Percentiles rank a stretch among this genome's conserved stretches.
Conservation (phyloP, 2,888 invertebrate genomes). For the Tribolium freemani region DNA sequence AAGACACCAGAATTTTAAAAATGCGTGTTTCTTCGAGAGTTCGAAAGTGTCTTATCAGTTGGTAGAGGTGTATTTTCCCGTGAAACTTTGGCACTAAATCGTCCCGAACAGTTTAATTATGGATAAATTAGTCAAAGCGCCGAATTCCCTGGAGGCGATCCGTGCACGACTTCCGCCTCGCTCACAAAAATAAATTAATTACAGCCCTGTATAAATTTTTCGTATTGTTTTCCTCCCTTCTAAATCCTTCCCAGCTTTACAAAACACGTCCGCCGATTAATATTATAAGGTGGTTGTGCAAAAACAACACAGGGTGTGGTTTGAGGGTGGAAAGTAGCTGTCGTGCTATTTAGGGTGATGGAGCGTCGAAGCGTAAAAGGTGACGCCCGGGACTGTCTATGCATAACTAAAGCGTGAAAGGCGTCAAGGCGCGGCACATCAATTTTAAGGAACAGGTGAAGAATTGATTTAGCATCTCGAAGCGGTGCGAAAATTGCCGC, state of each 20-base stretch:
- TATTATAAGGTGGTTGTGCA: constrained; percentile 2
- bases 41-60: too few species aligned
- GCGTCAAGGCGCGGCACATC: constrained; percentile 51
- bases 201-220: too few species aligned
- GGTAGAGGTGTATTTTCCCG: too few species aligned
- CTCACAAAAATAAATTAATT: too few species aligned
- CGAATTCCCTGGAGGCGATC: not conserved
- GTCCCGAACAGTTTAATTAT: not conserved
- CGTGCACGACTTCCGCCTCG: too few species aligned
- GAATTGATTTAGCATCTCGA: constrained; percentile 57
- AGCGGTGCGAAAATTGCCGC: constrained; percentile 49
- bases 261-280: constrained; percentile 17
- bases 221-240: too few species aligned
- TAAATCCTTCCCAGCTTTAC: too few species aligned
- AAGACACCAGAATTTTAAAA: too few species aligned
- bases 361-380: constrained; percentile 60
- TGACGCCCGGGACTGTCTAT: constrained; percentile 59
- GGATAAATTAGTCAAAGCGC: not conserved
- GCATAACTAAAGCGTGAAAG: constrained; percentile 59
- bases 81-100: not conserved
- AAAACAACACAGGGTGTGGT: constrained; percentile 43
- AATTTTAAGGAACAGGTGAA: constrained; percentile 57
- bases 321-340: constrained; percentile 55
- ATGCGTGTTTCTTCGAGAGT: too few species aligned
- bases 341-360: constrained; percentile 60